Percentiles rank a stretch among this genome's conserved stretches.
Conservation (phyloP, 2,888 invertebrate species). For the Campopleginae sp. region DNA sequence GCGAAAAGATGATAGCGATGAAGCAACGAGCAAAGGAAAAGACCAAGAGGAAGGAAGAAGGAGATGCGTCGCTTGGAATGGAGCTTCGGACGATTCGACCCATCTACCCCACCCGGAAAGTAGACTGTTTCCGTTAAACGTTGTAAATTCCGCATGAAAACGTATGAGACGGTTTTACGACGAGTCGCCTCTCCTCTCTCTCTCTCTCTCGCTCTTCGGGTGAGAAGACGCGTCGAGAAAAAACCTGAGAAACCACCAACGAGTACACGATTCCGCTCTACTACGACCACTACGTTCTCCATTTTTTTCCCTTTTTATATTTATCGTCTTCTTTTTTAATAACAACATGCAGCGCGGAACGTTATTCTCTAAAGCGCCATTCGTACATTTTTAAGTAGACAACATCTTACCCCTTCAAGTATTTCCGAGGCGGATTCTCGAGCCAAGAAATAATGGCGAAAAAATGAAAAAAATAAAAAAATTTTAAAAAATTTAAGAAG, state of each 20-base stretch:
- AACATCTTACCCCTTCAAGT: slow-evolving; percentile 14
- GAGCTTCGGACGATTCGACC: slow-evolving; percentile 65
- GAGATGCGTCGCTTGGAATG: slow-evolving; percentile 55
- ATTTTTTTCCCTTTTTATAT: slow-evolving; percentile 19
- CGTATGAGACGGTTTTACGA: slow-evolving; percentile 71
- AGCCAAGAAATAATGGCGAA: slow-evolving; percentile 22
- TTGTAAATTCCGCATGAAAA: slow-evolving; percentile 73
- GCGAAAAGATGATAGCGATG: slow-evolving; percentile 32
- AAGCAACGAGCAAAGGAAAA: slow-evolving; percentile 9
- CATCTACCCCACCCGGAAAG: slow-evolving; percentile 67
- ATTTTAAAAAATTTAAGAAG: too few species aligned
- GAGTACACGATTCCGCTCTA: slow-evolving; percentile 46
- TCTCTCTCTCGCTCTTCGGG: background rate
- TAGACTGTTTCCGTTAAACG: slow-evolving; percentile 72
- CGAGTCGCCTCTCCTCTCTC: slow-evolving; percentile 60
- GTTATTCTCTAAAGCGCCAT: slow-evolving; percentile 43
- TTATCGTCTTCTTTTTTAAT: slow-evolving; percentile 34
- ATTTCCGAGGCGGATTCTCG: slow-evolving; percentile 12
- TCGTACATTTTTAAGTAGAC: slow-evolving; percentile 40
- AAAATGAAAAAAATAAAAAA: too few species aligned
- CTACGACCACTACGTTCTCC: slow-evolving; percentile 5
- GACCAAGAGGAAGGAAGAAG: slow-evolving; percentile 37
- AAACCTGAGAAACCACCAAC: slow-evolving; percentile 53
- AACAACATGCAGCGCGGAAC: slow-evolving; percentile 27
- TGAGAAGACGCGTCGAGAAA: slow-evolving; percentile 43